Evolutionary conservation across 2,797 vertebrate species (phyloP), one percentile per base, ranked within the genome.

Genomic region (Taenioides sp.): DNA sequence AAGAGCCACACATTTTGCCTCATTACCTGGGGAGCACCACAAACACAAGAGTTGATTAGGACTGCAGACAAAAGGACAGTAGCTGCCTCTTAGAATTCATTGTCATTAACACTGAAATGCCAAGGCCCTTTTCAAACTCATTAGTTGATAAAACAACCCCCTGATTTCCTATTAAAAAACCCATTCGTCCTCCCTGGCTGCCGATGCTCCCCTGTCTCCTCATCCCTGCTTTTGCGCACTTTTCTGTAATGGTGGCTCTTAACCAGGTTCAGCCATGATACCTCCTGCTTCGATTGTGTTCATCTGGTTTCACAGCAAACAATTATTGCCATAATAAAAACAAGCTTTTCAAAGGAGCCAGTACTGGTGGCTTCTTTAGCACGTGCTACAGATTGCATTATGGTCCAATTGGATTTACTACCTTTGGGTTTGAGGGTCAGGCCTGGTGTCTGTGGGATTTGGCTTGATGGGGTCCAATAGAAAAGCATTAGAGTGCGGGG

Each of bases 111-210:
- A 67, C 80, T 76, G 81, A 82, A 88, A 90, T 77, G 80, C 78
- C 81, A 79, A 91, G 65, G 73, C 80, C 80, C 81, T 85, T 91
- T 90, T 90, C 85, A 88, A 91, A 92, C 89, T 92, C 90, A 93
- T 93, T 92, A 93, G 87, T 87, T 90, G 90, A 93, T 92, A 92
- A 93, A 92, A 91, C 87, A 91, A 86, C 84, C 81, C 83, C 91
- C 90, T 84, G 90, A 91, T 91, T 93, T 90, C 82, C 86, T 79
- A 91, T 92, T 91, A 87, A 91, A 92, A 88, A 87, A 80, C 60
- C 68, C 80, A 91, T 91, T 83, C 54, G 67, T 88, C 82, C 83
- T 84, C 87, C 76, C 74, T 83, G 54, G 27, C 80, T 84, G 70
- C 20, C 4, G 59, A 80, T 61, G 81, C 73, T 27, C 71, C 70